A percentile compares a stretch with the other conserved stretches of the same genome.
Conservation (phyloP, 2,888 invertebrate species). For the Acanthoscelides obtectus region DNA sequence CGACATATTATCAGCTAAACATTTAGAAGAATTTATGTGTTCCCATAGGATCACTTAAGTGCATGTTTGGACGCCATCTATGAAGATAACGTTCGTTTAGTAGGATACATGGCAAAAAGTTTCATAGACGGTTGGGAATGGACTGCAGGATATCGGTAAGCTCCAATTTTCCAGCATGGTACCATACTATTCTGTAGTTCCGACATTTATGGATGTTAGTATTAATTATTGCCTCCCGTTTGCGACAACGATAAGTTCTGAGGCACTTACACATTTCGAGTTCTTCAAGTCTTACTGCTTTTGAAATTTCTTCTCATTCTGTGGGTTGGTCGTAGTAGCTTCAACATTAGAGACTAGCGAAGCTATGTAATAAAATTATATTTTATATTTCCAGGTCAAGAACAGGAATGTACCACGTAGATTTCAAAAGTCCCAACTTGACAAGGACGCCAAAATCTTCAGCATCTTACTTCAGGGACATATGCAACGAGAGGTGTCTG, state of each 20-base stretch:
- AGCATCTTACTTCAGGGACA: background rate
- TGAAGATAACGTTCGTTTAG: conserved; percentile 4
- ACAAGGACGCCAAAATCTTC: conserved; percentile 46
- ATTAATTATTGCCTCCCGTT: no score
- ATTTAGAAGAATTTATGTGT: background rate
- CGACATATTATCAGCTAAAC: background rate
- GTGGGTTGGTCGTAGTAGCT: no score
- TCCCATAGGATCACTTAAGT: conserved; percentile 7
- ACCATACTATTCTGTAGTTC: conserved; percentile 43
- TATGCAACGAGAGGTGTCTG: background rate
- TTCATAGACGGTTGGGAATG: conserved; percentile 6
- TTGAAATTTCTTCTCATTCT: no score
- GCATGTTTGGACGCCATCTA: background rate
- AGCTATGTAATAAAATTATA: background rate
- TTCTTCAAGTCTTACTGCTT: background rate
- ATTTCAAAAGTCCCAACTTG: conserved; percentile 55
- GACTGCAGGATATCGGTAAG: background rate
- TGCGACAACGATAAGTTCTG: no score
- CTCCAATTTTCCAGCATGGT: background rate
- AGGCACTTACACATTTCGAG: no score
- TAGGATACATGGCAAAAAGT: conserved; percentile 5
- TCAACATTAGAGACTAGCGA: no score
- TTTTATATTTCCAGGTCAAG: conserved; percentile 49
- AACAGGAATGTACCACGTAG: conserved; percentile 65
- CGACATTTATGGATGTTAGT: conserved; percentile 32